Percentiles rank a stretch among this genome's conserved stretches.
These are phyloP conservation scores for Dryobota labecula DNA, from an alignment of 2,888 invertebrate genomes.

Conservation along the genomic window DNA sequence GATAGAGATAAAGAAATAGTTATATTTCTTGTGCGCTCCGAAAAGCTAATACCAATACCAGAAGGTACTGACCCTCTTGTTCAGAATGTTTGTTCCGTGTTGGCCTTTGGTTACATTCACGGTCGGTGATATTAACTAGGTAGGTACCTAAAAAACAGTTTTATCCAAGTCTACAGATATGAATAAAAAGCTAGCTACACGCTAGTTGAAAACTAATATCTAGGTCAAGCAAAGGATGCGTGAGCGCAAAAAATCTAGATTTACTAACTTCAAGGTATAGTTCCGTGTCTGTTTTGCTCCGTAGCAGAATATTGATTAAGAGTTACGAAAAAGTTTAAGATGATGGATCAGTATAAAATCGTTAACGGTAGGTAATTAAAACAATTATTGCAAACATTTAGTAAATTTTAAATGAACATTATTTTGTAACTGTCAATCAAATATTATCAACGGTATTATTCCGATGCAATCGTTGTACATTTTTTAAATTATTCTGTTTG, in stretches of 20 bases:
- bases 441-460: constrained; percentile 30
- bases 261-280: neutral
- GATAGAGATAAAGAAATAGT: neutral
- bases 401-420: constrained; percentile 12
- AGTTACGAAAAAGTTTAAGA: neutral
- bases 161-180: neutral
- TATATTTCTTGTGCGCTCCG: too few relatives aligned
- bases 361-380: constrained; percentile 20
- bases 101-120: neutral
- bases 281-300: neutral
- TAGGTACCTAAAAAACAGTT: neutral
- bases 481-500: constrained; percentile 22
- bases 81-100: neutral
- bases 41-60: neutral
- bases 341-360: neutral
- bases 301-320: neutral
- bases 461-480: neutral
- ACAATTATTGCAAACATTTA: constrained; percentile 11
- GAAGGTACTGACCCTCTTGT: neutral
- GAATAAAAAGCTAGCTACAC: neutral
- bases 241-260: neutral
- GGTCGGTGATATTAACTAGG: neutral
- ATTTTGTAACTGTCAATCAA: constrained; percentile 38
- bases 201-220: neutral
- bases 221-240: constrained; percentile 10